phyloP scores from a whole-genome alignment of 2,797 vertebrate species.

The Lemur catta region DNA sequence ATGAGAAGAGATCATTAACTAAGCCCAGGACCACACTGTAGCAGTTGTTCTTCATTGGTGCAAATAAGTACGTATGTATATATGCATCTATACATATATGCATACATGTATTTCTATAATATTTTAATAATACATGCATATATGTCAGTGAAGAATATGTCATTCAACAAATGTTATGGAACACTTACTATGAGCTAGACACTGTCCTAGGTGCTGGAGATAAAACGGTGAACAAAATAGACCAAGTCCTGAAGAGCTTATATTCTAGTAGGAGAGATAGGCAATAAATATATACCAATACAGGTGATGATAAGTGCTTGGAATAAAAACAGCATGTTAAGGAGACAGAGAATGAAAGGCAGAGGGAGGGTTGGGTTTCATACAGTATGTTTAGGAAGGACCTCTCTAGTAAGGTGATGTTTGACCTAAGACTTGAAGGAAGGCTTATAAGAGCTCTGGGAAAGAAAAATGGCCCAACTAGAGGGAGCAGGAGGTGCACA shows the following conservation, averaged over 20 bases:
- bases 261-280: background rate
- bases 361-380: background rate
- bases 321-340: background rate
- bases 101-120: background rate
- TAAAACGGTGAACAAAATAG: background rate
- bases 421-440: background rate
- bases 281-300: background rate
- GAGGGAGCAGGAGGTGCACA: background rate
- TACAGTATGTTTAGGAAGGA: background rate
- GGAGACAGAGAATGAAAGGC: background rate
- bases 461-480: background rate
- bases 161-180: background rate
- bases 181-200: background rate
- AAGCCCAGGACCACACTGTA: background rate
- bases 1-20: background rate
- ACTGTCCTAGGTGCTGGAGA: background rate
- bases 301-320: background rate
- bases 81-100: background rate
- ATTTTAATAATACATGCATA: background rate
- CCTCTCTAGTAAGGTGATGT: background rate
- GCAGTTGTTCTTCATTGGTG: background rate
- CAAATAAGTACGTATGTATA: background rate
- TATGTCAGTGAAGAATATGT: background rate
- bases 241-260: background rate
- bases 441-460: background rate